Evolutionary conservation across 2,113 vertebrate genomes (phyloP).

Genomic region (Carassius carassius): DNA sequence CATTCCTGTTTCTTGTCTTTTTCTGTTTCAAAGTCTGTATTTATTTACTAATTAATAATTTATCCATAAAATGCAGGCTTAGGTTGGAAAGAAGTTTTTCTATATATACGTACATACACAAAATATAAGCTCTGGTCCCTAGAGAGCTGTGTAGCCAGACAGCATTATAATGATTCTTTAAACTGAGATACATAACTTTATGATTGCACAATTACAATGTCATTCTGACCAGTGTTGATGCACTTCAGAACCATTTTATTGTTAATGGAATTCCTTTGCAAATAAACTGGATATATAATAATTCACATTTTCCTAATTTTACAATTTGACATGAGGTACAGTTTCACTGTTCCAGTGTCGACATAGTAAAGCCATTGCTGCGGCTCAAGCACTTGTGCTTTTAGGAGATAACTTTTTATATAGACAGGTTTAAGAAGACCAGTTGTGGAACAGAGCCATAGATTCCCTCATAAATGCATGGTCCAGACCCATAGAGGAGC

Average conservation of each 20-base stretch:
- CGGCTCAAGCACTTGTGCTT: not conserved
- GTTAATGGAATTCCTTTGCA: not conserved
- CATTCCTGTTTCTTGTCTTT: not conserved
- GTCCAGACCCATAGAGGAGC: not conserved
- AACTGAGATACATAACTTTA: not conserved
- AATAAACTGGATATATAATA: not conserved
- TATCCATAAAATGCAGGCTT: not conserved
- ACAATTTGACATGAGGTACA: not conserved
- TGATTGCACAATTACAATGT: not conserved
- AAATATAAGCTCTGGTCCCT: not conserved
- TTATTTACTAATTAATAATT: slow-evolving; percentile 2
- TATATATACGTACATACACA: not conserved
- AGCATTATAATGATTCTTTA: not conserved
- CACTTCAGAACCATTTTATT: not conserved
- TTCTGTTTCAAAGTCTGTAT: not conserved
- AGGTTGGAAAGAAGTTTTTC: not conserved
- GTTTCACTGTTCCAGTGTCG: not conserved
- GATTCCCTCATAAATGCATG: not conserved
- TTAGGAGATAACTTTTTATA: not conserved
- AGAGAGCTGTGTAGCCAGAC: not conserved
- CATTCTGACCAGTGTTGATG: not conserved
- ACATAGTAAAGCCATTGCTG: not conserved
- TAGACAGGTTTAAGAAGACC: not conserved
- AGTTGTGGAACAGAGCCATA: not conserved
- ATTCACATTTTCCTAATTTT: not conserved